A percentile compares a stretch with the other conserved stretches of the same genome.
These are phyloP conservation scores for Trinorchestia longiramus DNA, from an alignment of 1,140 invertebrate species.

Conservation along the genomic window DNA sequence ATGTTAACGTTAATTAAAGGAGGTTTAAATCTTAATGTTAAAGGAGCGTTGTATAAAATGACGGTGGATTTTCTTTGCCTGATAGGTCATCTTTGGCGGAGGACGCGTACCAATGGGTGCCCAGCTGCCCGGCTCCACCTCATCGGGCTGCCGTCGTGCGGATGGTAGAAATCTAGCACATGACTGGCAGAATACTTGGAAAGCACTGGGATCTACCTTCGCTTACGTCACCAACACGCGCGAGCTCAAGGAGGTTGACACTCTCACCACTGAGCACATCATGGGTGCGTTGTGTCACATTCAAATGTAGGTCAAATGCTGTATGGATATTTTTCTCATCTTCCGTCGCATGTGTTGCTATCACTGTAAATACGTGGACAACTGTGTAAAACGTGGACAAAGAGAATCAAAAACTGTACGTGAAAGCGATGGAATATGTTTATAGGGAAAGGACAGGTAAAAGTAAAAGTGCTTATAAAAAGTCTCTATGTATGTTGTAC, in stretches of 20 bases:
- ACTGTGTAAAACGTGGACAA: too few species aligned
- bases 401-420: too few species aligned
- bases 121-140: neutral
- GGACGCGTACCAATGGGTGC: slow-evolving; percentile 59
- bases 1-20: too few species aligned
- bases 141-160: slow-evolving; percentile 69
- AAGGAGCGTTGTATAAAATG: neutral
- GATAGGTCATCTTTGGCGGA: slow-evolving; percentile 61
- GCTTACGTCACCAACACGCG: slow-evolving; percentile 78
- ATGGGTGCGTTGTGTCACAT: slow-evolving; percentile 74
- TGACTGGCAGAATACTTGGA: slow-evolving; percentile 74
- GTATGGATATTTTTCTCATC: slow-evolving; percentile 1
- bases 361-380: neutral
- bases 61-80: neutral
- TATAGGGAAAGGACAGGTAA: too few species aligned
- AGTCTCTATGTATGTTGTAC: too few species aligned
- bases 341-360: neutral
- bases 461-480: too few species aligned
- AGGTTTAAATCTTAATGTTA: too few species aligned
- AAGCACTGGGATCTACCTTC: slow-evolving; percentile 76
- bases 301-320: too few species aligned
- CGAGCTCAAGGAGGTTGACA: slow-evolving; percentile 70
- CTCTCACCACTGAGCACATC: slow-evolving; percentile 77
- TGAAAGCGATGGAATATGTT: too few species aligned
- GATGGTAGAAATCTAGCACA: slow-evolving; percentile 77